These are phyloP conservation scores for Pseudocheirus occidentalis DNA, from an alignment of 2,797 vertebrate species.

Conservation along the genomic window DNA sequence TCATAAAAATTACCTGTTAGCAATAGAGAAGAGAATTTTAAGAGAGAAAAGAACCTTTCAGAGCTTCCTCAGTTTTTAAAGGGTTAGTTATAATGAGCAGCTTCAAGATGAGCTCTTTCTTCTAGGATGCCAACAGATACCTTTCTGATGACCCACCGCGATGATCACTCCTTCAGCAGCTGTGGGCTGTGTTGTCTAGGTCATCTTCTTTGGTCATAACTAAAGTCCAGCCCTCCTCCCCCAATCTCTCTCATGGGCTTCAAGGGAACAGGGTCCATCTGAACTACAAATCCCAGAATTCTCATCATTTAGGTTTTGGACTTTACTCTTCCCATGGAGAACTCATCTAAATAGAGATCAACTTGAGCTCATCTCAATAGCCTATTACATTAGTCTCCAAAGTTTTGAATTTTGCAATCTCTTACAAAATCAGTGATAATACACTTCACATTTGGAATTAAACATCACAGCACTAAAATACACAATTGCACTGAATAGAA, in stretches of 20 bases:
- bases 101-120: neutral
- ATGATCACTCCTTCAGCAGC: neutral
- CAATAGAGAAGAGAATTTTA: neutral
- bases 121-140: neutral
- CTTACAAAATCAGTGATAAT: neutral
- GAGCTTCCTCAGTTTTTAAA: neutral
- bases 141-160: neutral
- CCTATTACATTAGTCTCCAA: neutral
- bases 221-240: neutral
- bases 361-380: neutral
- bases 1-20: neutral
- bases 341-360: neutral
- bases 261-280: neutral
- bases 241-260: neutral
- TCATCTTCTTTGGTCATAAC: neutral
- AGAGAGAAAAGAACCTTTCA: neutral
- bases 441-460: neutral
- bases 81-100: neutral
- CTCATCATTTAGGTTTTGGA: neutral
- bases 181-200: neutral
- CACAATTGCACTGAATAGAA: neutral
- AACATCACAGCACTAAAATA: neutral
- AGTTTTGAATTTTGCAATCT: neutral
- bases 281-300: neutral
- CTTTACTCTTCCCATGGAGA: neutral